A percentile compares a stretch with the other conserved stretches of the same genome.
phyloP scores from a whole-genome alignment of 2,888 invertebrate species.

The Ennomos erosarius region DNA sequence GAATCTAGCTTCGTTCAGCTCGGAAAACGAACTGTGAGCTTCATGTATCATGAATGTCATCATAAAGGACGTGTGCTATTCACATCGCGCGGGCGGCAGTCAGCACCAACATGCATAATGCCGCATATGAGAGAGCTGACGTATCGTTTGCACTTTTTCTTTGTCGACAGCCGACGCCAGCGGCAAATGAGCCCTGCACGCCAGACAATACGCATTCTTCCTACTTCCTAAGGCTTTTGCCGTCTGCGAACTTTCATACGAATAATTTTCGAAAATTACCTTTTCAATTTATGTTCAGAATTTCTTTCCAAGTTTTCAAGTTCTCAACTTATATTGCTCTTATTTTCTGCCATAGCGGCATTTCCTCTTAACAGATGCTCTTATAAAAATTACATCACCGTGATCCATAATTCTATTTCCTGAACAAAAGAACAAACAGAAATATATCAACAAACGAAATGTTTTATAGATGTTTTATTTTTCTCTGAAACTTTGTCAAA shows the following conservation, averaged over 20 bases:
- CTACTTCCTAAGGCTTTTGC: conserved; percentile 48
- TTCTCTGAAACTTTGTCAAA: conserved; percentile 49
- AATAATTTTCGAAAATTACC: conserved; percentile 62
- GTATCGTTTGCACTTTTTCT: conserved; percentile 58
- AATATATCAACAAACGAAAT: conserved; percentile 47
- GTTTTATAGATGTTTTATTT: conserved; percentile 47
- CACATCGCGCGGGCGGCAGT: conserved; percentile 25
- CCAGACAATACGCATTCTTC: conserved; percentile 57
- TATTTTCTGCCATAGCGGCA: conserved; percentile 34
- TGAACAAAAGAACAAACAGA: conserved; percentile 44
- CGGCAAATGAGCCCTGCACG: conserved; percentile 36
- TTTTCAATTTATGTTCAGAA: conserved; percentile 41
- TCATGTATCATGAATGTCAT: conserved; percentile 26
- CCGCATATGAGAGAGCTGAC: conserved; percentile 44
- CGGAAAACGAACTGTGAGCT: conserved; percentile 1
- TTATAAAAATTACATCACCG: conserved; percentile 40
- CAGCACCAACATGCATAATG: conserved; percentile 45
- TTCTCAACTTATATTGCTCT: conserved; percentile 35
- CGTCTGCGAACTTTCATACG: conserved; percentile 63
- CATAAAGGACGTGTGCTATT: conserved; percentile 39
- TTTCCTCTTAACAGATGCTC: conserved; percentile 28
- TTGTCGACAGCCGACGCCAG: conserved; percentile 46
- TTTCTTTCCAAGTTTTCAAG: conserved; percentile 36
- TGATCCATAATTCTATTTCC: conserved; percentile 48
- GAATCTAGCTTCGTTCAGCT: conserved; percentile 1